Evolutionary conservation across 2,888 invertebrate species (phyloP).

Genomic region (Mechanitis mazaeus): DNA sequence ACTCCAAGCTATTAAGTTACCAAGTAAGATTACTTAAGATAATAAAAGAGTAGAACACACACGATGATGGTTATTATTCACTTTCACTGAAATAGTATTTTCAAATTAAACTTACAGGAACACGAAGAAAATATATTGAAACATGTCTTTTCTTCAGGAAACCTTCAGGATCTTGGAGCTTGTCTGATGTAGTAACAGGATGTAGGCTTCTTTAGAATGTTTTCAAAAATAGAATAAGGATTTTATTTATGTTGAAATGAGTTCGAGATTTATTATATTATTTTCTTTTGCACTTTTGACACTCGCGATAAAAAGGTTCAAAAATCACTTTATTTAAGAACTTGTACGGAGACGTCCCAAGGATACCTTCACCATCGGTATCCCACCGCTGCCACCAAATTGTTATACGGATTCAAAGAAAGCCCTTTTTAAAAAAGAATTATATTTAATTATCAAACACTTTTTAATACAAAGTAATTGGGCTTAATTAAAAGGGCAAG

Average conservation of each 20-base stretch:
- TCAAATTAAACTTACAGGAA: slow-evolving; percentile 9
- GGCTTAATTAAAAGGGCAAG: no score
- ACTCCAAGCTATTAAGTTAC: no score
- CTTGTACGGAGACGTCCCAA: slow-evolving; percentile 12
- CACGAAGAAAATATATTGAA: slow-evolving; percentile 2
- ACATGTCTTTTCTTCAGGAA: neutral
- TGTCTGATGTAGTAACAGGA: no score
- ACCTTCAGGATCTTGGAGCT: neutral
- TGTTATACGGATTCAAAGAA: slow-evolving; percentile 7
- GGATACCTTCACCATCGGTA: slow-evolving; percentile 15
- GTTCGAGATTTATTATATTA: neutral
- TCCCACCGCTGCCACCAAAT: slow-evolving; percentile 16
- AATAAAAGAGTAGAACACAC: no score
- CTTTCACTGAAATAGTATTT: slow-evolving; percentile 7
- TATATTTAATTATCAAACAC: no score
- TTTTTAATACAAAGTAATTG: no score
- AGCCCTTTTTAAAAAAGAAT: no score
- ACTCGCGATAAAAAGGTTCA: neutral
- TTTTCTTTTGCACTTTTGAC: slow-evolving; percentile 9
- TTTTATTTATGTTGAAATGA: slow-evolving; percentile 1
- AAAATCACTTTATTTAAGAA: slow-evolving; percentile 1
- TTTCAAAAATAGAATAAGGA: neutral
- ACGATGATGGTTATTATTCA: neutral
- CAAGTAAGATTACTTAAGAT: no score
- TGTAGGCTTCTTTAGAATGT: no score